These are phyloP conservation scores for Anastrepha obliqua DNA, from an alignment of 1,140 invertebrate species.

Conservation along the genomic window DNA sequence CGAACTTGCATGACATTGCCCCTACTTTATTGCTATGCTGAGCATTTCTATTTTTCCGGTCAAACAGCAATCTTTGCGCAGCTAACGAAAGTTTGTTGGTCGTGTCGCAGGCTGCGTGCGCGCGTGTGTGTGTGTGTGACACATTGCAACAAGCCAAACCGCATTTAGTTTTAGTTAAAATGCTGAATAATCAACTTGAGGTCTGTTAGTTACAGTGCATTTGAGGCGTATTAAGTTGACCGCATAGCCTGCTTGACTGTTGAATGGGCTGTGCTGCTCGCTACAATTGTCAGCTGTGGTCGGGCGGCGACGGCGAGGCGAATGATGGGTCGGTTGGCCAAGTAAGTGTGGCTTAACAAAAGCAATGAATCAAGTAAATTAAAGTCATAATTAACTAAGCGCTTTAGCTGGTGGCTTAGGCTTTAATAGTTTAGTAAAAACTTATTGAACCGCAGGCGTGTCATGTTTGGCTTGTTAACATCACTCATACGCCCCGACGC, in stretches of 20 bases:
- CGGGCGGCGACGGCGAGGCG: not conserved
- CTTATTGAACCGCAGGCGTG: too few species aligned
- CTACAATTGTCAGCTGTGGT: not conserved
- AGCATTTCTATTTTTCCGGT: constrained; percentile 40
- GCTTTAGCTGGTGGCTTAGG: too few species aligned
- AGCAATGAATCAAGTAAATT: constrained; percentile 4
- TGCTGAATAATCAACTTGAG: constrained; percentile 52
- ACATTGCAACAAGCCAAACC: constrained; percentile 41
- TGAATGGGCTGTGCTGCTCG: not conserved
- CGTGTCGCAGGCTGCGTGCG: not conserved
- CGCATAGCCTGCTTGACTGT: not conserved
- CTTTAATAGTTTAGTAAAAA: too few species aligned
- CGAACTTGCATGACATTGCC: not conserved
- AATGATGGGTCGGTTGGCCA: not conserved
- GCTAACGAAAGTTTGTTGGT: constrained; percentile 17
- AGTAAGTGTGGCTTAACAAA: not conserved
- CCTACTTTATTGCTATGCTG: constrained; percentile 41
- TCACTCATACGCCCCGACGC: too few species aligned
- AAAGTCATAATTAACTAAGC: constrained; percentile 32
- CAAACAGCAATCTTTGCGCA: constrained; percentile 28
- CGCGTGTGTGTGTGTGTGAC: not conserved
- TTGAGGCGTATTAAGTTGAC: constrained; percentile 49
- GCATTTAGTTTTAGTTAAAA: constrained; percentile 52
- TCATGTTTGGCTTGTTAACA: too few species aligned
- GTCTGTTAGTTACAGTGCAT: constrained; percentile 29